A percentile compares a stretch with the other conserved stretches of the same genome.
Conservation (phyloP, 2,113 vertebrate genomes). For the Corythornis cristatus region DNA sequence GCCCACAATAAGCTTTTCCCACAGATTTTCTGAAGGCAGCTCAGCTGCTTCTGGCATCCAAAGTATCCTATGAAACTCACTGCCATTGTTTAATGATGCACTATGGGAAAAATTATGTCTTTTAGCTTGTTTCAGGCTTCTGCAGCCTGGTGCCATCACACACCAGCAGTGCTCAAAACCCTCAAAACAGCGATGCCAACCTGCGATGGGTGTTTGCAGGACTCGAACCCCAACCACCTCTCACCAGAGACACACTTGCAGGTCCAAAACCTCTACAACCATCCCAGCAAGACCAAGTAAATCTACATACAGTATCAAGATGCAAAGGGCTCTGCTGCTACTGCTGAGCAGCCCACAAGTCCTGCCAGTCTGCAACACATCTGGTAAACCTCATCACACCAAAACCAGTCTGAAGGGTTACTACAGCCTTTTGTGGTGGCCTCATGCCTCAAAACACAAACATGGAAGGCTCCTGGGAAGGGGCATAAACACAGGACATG, state of each 20-base stretch:
- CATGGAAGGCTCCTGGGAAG: not conserved
- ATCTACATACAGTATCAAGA: not conserved
- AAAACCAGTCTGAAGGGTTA: not conserved
- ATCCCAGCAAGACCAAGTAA: not conserved
- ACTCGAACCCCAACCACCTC: not conserved
- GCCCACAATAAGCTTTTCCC: fast-evolving
- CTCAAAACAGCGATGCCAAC: not conserved
- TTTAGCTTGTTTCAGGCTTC: not conserved
- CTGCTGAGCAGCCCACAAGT: not conserved
- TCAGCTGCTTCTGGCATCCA: not conserved
- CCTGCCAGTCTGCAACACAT: not conserved
- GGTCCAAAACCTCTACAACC: not conserved
- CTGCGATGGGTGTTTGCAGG: not conserved
- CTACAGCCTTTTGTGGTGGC: not conserved
- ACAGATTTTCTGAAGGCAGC: not conserved
- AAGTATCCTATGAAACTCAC: not conserved
- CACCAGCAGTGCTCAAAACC: not conserved
- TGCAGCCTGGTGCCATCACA: not conserved
- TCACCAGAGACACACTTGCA: not conserved
- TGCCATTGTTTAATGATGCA: not conserved
- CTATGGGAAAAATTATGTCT: fast-evolving
- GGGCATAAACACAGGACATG: fast-evolving
- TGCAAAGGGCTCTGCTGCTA: not conserved
- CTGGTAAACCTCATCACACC: not conserved
- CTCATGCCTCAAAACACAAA: not conserved